Evolutionary conservation across 2,888 invertebrate genomes (phyloP).

Genomic region (Scaptodrosophila latifasciaeformis): DNA sequence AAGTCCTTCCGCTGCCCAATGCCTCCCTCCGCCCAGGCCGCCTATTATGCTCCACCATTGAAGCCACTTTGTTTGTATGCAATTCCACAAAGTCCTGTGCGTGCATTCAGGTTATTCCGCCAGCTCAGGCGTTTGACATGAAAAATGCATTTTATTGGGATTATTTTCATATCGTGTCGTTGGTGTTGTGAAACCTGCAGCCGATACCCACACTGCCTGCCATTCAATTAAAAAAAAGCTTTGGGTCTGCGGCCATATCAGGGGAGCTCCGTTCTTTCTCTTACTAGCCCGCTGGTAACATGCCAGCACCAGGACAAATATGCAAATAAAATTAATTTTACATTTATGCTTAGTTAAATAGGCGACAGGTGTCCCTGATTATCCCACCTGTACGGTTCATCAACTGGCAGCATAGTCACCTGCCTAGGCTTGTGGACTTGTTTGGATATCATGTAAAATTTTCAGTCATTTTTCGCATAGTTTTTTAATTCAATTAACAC

Average conservation of each 20-base stretch:
- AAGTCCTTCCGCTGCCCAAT: background rate
- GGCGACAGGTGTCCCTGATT: background rate
- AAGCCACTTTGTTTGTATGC: slow-evolving; percentile 64
- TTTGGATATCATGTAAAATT: slow-evolving; percentile 28
- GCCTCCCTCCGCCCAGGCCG: background rate
- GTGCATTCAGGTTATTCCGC: slow-evolving; percentile 67
- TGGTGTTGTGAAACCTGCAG: background rate
- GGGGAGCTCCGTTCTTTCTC: too few species aligned
- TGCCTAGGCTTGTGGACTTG: too few species aligned
- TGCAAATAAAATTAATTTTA: slow-evolving; percentile 61
- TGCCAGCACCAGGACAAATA: slow-evolving; percentile 38
- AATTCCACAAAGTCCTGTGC: slow-evolving; percentile 67
- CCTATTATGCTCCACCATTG: too few species aligned
- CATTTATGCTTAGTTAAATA: slow-evolving; percentile 50
- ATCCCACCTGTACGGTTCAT: background rate
- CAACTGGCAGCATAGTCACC: too few species aligned
- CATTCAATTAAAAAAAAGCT: slow-evolving; percentile 29
- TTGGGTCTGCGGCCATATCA: slow-evolving; percentile 10
- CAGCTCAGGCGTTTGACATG: slow-evolving; percentile 70
- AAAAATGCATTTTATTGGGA: slow-evolving; percentile 71
- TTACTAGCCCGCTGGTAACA: too few species aligned
- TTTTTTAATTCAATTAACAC: slow-evolving; percentile 61
- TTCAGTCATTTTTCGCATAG: slow-evolving; percentile 46
- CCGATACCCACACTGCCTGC: background rate
- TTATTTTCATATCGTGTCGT: slow-evolving; percentile 55